Evolutionary conservation across 2,797 vertebrate genomes (phyloP), one percentile per base, ranked within the genome.

Genomic region (Carapus acus): DNA sequence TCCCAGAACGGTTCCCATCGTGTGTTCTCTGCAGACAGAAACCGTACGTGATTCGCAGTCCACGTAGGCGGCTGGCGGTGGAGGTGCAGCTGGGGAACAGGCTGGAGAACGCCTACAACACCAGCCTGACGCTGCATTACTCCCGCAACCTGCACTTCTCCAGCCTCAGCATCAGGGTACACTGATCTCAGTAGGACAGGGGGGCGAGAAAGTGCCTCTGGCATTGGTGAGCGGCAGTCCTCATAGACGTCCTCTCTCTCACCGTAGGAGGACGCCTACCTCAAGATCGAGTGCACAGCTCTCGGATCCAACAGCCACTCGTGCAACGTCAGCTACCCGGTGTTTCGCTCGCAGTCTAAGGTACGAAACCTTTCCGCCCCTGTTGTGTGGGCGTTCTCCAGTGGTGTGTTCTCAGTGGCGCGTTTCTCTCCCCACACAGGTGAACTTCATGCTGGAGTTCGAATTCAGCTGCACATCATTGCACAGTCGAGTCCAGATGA

Each of bases 21-120:
- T 45, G 39, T 66, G 58, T 62, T 45, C 45, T 65, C 54, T 7
- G 24, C 82, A 98, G 95, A 82, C 89, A 91, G 74, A 85, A 87
- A 46, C 93, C 95, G 0, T 89, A 91, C 8, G 50, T 96, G 60
- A 88, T 96, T 65, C 90, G 83, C n/a, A 90, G 89, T 48, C 88
- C 89, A 42, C 86, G 86, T 29, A 85, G 78, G 76, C 87, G 91
- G 65, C 80, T 92, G 66, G 56, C 84, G 3, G 91, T 94, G 67
- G 87, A 88, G 2, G 89, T 88, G 50, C 78, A 84, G 62, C 87
- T 98, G 53, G 78, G 93, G 72, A 98, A 97, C 87, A 82, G 64
- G 39, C 67, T 89, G 58, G 94, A 98, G 71, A 96, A 97, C 1
- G 92, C 95, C 67, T 97, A 97, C 84, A 95, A 95, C 59, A 73